A percentile compares a stretch with the other conserved stretches of the same genome.
Evolutionary conservation across 2,113 vertebrate genomes (phyloP).

Genomic region (Ondatra zibethicus): DNA sequence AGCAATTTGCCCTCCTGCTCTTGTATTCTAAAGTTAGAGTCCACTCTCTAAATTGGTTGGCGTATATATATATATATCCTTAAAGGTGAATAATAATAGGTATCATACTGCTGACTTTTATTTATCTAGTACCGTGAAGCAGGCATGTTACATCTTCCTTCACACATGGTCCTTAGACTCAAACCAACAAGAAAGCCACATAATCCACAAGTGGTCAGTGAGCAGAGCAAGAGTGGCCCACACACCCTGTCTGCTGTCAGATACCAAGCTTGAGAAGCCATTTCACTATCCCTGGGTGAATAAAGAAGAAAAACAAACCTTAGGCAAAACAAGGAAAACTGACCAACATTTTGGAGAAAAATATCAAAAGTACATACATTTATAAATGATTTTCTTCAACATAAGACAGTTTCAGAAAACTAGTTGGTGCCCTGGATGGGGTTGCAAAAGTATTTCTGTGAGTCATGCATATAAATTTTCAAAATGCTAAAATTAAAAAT

Average conservation of each 20-base stretch:
- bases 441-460: not conserved
- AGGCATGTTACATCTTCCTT: not conserved
- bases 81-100: not conserved
- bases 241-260: conserved; percentile 35
- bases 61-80: not conserved
- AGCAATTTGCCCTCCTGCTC: not conserved
- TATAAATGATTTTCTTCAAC: not conserved
- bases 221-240: not conserved
- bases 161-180: not conserved
- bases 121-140: not conserved
- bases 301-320: not conserved
- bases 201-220: not conserved
- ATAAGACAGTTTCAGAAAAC: conserved; percentile 52
- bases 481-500: not conserved
- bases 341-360: conserved; percentile 20
- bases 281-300: conserved; percentile 25
- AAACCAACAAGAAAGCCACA: not conserved
- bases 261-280: conserved; percentile 32
- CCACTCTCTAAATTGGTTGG: not conserved
- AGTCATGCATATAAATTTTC: not conserved
- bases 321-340: not conserved
- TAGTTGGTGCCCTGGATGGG: not conserved
- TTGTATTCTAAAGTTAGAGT: not conserved
- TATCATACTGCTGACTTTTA: not conserved
- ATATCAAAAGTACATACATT: not conserved